Evolutionary conservation across 1,140 invertebrate genomes (phyloP).

Genomic region (Tyrophagus putrescentiae): DNA sequence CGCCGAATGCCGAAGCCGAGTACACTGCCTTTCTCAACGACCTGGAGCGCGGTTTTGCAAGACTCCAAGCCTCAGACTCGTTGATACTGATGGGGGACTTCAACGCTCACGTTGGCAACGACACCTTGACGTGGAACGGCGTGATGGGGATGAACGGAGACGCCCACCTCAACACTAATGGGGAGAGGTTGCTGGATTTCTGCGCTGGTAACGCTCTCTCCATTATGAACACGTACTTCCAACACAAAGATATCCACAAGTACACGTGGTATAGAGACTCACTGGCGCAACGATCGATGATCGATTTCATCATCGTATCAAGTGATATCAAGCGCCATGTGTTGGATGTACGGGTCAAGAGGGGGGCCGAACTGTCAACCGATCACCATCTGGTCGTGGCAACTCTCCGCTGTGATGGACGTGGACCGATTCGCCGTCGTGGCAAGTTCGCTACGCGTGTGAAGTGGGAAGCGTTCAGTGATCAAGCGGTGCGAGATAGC

Average conservation of each 20-base stretch:
- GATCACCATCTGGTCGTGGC: neutral
- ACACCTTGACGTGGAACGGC: neutral
- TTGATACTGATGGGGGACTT: neutral
- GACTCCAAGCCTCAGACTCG: neutral
- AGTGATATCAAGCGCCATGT: neutral
- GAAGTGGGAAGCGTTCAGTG: neutral
- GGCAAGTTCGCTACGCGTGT: neutral
- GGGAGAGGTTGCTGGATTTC: neutral
- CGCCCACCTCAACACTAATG: neutral
- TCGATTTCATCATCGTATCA: slow-evolving; percentile 5
- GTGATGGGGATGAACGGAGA: neutral
- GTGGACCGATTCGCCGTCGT: neutral
- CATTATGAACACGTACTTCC: slow-evolving; percentile 7
- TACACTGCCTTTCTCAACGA: slow-evolving; percentile 3
- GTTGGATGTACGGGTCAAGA: slow-evolving; percentile 5
- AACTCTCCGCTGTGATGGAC: neutral
- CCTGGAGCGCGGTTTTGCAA: neutral
- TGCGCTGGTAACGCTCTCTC: neutral
- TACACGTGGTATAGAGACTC: neutral
- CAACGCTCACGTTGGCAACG: slow-evolving; percentile 1
- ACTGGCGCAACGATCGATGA: neutral
- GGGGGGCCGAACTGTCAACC: neutral
- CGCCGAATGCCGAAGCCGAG: neutral
- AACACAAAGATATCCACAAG: neutral
- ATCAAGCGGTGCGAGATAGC: neutral